Base-by-base conservation (phyloP, 1,140 invertebrate genomes). In the Calycopis cecrops region DNA sequence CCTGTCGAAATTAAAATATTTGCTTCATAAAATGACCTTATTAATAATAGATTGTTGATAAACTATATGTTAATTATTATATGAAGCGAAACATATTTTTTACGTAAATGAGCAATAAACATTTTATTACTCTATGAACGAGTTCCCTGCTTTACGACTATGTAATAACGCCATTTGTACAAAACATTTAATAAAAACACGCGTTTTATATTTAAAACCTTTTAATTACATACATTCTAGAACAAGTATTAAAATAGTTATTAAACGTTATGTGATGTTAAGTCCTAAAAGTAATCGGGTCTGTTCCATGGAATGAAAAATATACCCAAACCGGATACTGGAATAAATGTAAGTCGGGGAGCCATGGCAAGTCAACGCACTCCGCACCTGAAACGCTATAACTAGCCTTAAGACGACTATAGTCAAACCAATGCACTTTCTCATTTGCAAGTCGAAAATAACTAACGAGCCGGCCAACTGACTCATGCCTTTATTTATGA, bases 361-460 rank as follows among this genome's bases (percentile, higher is more conserved):
- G 53, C 58, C 35, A 49, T 52, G 21, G 49, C 55, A 52, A 58
- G 64, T 57, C 62, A 69, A 54, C 55, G 68, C 58, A 55, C 62
- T 52, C 66, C 34, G 35, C 59, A 68, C 63, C 63, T 60, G 63
- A 55, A 63, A 53, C 50, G 61, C 49, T 59, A 54, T 54, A 54
- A 48, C 52, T 42, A 53, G 38, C 51, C 40, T 33, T 21, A 40
- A 56, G 47, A 18, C 21, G 42, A 14, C 14, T 42, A 14, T 17
- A 14, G 9, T 40, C 48, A 12, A 56, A 57, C 40, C 69, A 63
- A 71, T 76, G 76, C 76, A 79, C 77, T 79, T 77, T 79, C 80
- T 80, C 78, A 81, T 81, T 81, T 75, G 78, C 78, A 76, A 73
- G 68, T 81, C 76, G 73, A 81, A 82, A 85, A 85, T 85, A 85